A percentile compares a stretch with the other conserved stretches of the same genome.
phyloP scores from a whole-genome alignment of 2,113 vertebrate species.

The Spilogale gracilis region DNA sequence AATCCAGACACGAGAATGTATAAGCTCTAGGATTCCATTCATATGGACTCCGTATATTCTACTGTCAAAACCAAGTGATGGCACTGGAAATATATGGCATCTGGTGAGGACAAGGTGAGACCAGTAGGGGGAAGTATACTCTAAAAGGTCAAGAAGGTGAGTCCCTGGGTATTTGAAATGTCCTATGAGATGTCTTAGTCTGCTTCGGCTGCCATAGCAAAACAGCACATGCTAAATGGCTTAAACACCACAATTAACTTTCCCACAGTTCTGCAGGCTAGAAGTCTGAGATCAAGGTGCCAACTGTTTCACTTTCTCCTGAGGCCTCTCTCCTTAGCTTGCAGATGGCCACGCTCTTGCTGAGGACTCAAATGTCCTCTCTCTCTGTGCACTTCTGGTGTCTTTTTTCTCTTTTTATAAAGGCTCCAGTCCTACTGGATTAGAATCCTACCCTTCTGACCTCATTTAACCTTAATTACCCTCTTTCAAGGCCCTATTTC shows the following conservation, averaged over 20 bases:
- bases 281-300: neutral
- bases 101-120: neutral
- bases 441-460: neutral
- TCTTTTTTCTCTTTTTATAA: neutral
- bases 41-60: neutral
- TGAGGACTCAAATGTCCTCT: neutral
- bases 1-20: neutral
- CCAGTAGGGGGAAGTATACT: neutral
- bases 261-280: neutral
- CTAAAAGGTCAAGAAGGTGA: neutral
- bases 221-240: neutral
- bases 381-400: neutral
- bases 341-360: too few relatives aligned
- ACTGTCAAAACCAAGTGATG: neutral
- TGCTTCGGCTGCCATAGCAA: neutral
- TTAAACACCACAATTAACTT: neutral
- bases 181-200: neutral
- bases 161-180: neutral
- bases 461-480: neutral
- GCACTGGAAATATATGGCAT: neutral
- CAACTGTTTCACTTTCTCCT: neutral
- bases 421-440: neutral
- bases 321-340: neutral
- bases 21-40: neutral
- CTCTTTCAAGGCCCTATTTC: neutral